A percentile compares a stretch with the other conserved stretches of the same genome.
Conservation (phyloP, 2,888 invertebrate species). For the Drosophila neonasuta region DNA sequence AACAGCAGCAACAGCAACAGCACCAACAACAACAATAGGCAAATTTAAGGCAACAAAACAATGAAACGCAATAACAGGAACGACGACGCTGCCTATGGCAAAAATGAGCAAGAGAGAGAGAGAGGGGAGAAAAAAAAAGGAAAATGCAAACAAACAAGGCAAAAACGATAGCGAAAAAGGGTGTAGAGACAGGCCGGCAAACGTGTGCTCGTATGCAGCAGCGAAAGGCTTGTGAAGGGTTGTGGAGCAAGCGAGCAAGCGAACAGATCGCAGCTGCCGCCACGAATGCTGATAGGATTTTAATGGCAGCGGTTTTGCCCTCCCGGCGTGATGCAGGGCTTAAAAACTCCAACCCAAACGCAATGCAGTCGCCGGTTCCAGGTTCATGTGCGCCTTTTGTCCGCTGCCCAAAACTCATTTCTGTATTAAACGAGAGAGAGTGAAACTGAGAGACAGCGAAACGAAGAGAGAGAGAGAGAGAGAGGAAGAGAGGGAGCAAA, state of each 20-base stretch:
- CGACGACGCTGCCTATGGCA: constrained; percentile 39
- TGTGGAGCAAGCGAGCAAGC: constrained; percentile 5
- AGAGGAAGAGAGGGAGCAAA: constrained; percentile 4
- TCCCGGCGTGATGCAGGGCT: constrained; percentile 36
- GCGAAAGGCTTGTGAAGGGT: background rate
- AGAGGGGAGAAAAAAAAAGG: background rate
- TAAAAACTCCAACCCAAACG: constrained; percentile 41
- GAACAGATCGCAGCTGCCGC: constrained; percentile 50
- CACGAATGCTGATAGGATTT: constrained; percentile 74
- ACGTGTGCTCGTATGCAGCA: too few species aligned
- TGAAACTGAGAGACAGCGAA: constrained; percentile 18
- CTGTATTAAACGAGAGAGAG: constrained; percentile 15
- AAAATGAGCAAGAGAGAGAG: background rate
- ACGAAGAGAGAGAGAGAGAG: background rate
- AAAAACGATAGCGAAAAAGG: constrained; percentile 17
- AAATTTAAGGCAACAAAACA: constrained; percentile 68
- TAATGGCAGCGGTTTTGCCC: constrained; percentile 63
- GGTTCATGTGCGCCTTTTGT: constrained; percentile 72
- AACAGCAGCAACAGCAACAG: constrained; percentile 43
- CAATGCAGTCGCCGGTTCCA: constrained; percentile 64
- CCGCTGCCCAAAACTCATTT: constrained; percentile 70
- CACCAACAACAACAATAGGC: constrained; percentile 45
- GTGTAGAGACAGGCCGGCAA: constrained; percentile 11
- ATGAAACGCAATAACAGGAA: constrained; percentile 70
- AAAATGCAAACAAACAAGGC: constrained; percentile 21